Evolutionary conservation across 2,797 vertebrate species (phyloP), one percentile per base, ranked within the genome.

Genomic region (Nyctibius grandis): DNA sequence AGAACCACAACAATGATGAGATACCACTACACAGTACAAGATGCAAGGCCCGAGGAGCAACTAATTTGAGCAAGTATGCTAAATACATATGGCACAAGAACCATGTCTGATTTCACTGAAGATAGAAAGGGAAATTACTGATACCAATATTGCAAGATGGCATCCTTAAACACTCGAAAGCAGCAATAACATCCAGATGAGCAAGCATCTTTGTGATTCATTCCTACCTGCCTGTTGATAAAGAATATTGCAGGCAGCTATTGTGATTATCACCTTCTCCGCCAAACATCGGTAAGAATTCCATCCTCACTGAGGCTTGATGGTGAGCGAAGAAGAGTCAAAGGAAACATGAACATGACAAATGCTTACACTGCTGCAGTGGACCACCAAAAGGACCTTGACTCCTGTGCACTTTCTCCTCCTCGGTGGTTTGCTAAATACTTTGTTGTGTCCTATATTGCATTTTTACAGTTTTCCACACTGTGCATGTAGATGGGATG

Each of bases 71-170:
- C 74, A 81, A 83, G 63, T 48, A 21, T 61, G 50, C 33, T 93
- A 92, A 93, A 88, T 40, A 86, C 33, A 9, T 53, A 22, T 29
- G 47, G 74, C 91, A 85, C 54, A 70, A 94, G 85, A 94, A 77
- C 47, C n/a, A 40, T 53, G 50, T n/a, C 34, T 84, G 74, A 90
- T 86, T 95, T 95, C 69, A 93, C 67, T 86, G 85, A 79, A 90
- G 83, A 84, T 38, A 91, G 77, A 96, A 96, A 94, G 91, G 85
- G 93, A 96, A 94, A 95, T 70, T 94, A 65, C 83, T 95, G 88
- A 92, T 93, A 63, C 69, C 61, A 82, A 69, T 94, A 95, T 91
- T 93, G 70, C 83, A 91, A 91, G 80, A 33, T 60, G 70, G 51
- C 59, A 93, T 86, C 93, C 77, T 90, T 78, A 69, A 91, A 88